Percentiles rank a stretch among this genome's conserved stretches.
Evolutionary conservation across 1,140 invertebrate genomes (phyloP).

Genomic region (Periplaneta americana): DNA sequence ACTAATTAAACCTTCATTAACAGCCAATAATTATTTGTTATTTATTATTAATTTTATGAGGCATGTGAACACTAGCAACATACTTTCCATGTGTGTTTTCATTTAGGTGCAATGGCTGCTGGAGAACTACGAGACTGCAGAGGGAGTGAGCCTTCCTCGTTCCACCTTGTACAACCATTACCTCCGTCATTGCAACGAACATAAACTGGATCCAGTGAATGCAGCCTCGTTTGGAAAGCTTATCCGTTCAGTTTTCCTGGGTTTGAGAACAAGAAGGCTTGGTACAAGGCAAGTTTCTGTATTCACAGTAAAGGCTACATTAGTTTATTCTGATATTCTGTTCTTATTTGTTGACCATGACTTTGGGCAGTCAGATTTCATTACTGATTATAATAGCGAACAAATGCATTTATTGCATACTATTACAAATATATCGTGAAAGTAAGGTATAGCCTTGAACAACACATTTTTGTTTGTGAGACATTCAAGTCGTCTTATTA

Average conservation of each 20-base stretch:
- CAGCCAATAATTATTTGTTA: too few species aligned
- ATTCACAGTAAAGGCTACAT: too few species aligned
- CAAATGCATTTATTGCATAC: too few species aligned
- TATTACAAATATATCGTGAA: too few species aligned
- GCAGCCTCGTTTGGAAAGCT: slow-evolving; percentile 98
- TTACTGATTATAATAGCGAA: too few species aligned
- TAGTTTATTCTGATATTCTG: too few species aligned
- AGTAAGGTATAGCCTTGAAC: too few species aligned
- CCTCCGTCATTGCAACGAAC: slow-evolving; percentile 87
- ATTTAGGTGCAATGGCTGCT: slow-evolving; percentile 91
- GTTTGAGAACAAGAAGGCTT: slow-evolving; percentile 85
- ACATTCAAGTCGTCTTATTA: too few species aligned
- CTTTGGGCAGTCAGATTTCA: too few species aligned
- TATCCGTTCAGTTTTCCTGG: slow-evolving; percentile 95
- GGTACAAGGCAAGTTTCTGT: slow-evolving; percentile 73
- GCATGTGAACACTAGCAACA: not conserved
- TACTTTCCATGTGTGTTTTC: not conserved
- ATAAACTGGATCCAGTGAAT: slow-evolving; percentile 96
- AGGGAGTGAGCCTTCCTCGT: slow-evolving; percentile 93
- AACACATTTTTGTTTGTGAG: too few species aligned
- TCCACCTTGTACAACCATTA: slow-evolving; percentile 97
- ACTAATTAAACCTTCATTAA: too few species aligned
- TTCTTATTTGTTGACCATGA: too few species aligned
- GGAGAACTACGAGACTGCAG: slow-evolving; percentile 97
- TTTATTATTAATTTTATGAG: not conserved